Percentiles rank a stretch among this genome's conserved stretches.
phyloP scores from a whole-genome alignment of 2,797 vertebrate genomes.

The Lacerta viridis region DNA sequence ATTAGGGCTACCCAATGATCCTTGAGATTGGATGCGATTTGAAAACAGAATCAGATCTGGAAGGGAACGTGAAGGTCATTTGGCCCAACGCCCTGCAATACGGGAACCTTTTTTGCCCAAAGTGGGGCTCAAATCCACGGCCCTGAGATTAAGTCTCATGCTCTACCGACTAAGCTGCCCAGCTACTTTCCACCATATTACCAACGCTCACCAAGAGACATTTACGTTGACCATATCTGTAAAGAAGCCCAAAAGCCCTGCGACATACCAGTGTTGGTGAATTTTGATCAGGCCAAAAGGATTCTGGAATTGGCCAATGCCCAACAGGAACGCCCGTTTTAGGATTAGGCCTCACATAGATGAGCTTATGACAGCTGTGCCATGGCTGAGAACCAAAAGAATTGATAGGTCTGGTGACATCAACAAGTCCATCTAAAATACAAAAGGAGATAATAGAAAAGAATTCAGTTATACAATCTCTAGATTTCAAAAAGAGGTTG shows the following conservation, averaged over 20 bases:
- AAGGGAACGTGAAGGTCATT: too few species aligned
- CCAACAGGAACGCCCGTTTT: constrained; percentile 97
- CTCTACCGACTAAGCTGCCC: too few species aligned
- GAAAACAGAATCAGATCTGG: too few species aligned
- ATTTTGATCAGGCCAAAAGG: constrained; percentile 99
- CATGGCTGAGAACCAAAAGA: constrained; percentile 90
- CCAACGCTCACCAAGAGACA: neutral
- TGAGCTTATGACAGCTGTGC: constrained; percentile 99
- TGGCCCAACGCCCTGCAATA: too few species aligned
- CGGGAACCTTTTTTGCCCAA: too few species aligned
- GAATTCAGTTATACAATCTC: too few species aligned
- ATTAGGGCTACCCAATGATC: neutral
- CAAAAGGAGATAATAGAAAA: constrained; percentile 52
- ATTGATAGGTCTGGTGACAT: constrained; percentile 85
- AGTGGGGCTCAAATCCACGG: too few species aligned
- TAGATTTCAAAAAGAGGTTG: too few species aligned
- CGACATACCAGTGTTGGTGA: constrained; percentile 94
- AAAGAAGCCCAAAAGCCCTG: constrained; percentile 19
- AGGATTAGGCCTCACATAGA: constrained; percentile 96
- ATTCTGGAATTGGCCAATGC: constrained; percentile 98
- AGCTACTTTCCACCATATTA: neutral
- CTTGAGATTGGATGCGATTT: neutral
- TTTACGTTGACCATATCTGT: too few species aligned
- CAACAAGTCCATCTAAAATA: constrained; percentile 88
- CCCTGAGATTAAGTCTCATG: too few species aligned